Evolutionary conservation across 2,888 invertebrate species (phyloP).

Genomic region (Micoletzkya japonica): DNA sequence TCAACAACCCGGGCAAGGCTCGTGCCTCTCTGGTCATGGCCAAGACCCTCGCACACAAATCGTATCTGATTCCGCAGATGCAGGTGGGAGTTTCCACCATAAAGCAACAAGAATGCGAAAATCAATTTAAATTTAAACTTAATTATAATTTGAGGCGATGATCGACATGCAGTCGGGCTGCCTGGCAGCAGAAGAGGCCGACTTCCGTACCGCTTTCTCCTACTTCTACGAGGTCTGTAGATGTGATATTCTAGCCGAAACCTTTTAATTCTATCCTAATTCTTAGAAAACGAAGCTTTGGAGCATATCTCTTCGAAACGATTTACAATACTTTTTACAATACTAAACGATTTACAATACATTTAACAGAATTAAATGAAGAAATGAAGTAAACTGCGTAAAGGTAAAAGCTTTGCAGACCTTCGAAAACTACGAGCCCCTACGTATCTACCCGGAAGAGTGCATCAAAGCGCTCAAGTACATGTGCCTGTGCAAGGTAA

Average conservation of each 20-base stretch:
- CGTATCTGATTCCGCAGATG: conserved; percentile 10
- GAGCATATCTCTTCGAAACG: no score
- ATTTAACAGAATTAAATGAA: no score
- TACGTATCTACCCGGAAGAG: not conserved
- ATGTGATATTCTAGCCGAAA: not conserved
- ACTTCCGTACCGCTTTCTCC: conserved; percentile 26
- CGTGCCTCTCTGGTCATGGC: conserved; percentile 26
- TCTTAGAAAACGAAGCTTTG: no score
- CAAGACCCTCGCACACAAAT: conserved; percentile 20
- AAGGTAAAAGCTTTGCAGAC: not conserved
- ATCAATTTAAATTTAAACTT: no score
- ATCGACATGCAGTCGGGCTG: conserved; percentile 26
- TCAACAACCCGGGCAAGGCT: conserved; percentile 23
- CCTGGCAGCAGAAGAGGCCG: conserved; percentile 18
- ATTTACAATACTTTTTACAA: no score
- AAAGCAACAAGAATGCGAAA: no score
- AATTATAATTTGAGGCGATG: not conserved
- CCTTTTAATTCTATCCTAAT: no score
- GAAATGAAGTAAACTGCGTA: no score
- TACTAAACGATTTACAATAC: no score
- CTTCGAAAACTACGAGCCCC: conserved; percentile 21
- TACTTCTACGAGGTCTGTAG: conserved; percentile 22
- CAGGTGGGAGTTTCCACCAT: not conserved
- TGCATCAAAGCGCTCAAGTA: conserved; percentile 24
- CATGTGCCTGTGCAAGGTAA: conserved; percentile 25